Percentiles rank a stretch among this genome's conserved stretches.
Conservation (phyloP, 2,888 invertebrate species). For the Drosophila nigricruria region DNA sequence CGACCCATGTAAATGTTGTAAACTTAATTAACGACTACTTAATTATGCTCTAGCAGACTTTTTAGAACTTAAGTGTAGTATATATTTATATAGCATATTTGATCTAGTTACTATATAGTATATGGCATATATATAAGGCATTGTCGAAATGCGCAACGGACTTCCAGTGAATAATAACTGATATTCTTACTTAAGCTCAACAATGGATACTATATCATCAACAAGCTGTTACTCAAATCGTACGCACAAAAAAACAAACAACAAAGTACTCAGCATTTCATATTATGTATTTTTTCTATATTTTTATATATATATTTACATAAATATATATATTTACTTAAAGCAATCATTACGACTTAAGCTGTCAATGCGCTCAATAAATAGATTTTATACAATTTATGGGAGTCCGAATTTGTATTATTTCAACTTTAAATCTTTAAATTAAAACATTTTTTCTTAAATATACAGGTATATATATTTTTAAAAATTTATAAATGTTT, state of each 20-base stretch:
- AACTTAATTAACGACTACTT: slow-evolving; percentile 73
- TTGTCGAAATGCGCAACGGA: slow-evolving; percentile 77
- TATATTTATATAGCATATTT: slow-evolving; percentile 4
- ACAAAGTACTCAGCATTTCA: slow-evolving; percentile 58
- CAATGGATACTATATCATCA: slow-evolving; percentile 16
- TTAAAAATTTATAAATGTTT: not conserved
- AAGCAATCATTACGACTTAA: slow-evolving; percentile 76
- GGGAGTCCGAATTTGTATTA: not conserved
- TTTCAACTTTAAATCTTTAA: not conserved
- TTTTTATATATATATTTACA: slow-evolving; percentile 33
- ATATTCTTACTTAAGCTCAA: slow-evolving; percentile 57
- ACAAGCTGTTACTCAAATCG: slow-evolving; percentile 22
- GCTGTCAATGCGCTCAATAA: slow-evolving; percentile 83
- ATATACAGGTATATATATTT: no score
- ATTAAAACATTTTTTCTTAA: no score
- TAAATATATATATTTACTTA: slow-evolving; percentile 59
- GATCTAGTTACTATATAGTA: slow-evolving; percentile 6
- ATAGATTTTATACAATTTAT: slow-evolving; percentile 43
- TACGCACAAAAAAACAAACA: slow-evolving; percentile 45
- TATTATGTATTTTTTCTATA: slow-evolving; percentile 54
- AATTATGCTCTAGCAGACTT: slow-evolving; percentile 63
- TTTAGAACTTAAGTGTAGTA: slow-evolving; percentile 24
- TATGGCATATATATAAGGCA: slow-evolving; percentile 30
- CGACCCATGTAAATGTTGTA: slow-evolving; percentile 51
- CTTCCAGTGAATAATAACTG: slow-evolving; percentile 82